Percentiles rank a stretch among this genome's conserved stretches.
phyloP scores from a whole-genome alignment of 1,140 invertebrate genomes.

The Ephestia elutella region DNA sequence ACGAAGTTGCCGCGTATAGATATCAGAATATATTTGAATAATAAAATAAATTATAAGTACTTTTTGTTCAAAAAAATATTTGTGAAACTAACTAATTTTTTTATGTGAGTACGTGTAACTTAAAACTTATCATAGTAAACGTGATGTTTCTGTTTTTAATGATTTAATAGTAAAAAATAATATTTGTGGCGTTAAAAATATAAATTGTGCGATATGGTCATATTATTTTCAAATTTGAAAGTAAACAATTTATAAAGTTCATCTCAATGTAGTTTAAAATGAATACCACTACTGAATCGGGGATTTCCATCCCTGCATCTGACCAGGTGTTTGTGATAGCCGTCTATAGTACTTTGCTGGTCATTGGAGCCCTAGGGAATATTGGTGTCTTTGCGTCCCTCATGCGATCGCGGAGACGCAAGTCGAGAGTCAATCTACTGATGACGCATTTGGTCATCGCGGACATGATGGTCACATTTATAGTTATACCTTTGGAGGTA shows the following conservation, averaged over 20 bases:
- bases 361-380: slow-evolving; percentile 83
- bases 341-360: slow-evolving; percentile 77
- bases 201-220: too few relatives aligned
- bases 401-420: slow-evolving; percentile 79
- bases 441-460: slow-evolving; percentile 86
- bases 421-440: slow-evolving; percentile 83
- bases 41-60: too few relatives aligned
- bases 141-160: too few relatives aligned
- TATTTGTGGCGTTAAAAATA: too few relatives aligned
- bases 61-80: too few relatives aligned
- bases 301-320: slow-evolving; percentile 21
- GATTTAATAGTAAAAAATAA: too few relatives aligned
- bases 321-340: slow-evolving; percentile 72
- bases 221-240: too few relatives aligned
- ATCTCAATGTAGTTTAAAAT: not conserved
- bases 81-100: too few relatives aligned
- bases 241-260: not conserved
- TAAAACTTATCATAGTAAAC: too few relatives aligned
- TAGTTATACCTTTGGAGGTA: slow-evolving; percentile 87
- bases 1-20: not conserved
- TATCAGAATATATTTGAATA: too few relatives aligned
- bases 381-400: slow-evolving; percentile 84
- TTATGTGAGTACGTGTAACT: too few relatives aligned
- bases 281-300: not conserved
- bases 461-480: slow-evolving; percentile 85